Percentiles rank a stretch among this genome's conserved stretches.
phyloP scores from a whole-genome alignment of 2,888 invertebrate genomes.

The Linnaemya tessellans region DNA sequence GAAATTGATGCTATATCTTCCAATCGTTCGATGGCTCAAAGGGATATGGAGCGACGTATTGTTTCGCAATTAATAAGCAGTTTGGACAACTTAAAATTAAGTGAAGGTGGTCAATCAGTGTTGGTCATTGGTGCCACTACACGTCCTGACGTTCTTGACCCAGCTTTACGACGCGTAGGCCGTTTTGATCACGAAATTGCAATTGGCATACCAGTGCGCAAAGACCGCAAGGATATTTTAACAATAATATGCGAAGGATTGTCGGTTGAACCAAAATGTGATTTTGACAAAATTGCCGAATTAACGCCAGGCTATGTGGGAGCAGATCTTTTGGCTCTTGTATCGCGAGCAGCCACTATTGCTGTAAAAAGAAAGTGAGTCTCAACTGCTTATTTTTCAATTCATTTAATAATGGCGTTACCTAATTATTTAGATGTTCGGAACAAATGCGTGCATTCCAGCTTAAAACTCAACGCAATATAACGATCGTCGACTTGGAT shows the following conservation, averaged over 20 bases:
- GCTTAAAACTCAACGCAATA: conserved; percentile 78
- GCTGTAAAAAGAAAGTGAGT: conserved; percentile 88
- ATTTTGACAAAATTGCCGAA: conserved; percentile 89
- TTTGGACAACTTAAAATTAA: conserved; percentile 88
- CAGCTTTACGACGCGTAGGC: conserved; percentile 94
- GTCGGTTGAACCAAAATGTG: conserved; percentile 88
- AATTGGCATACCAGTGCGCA: conserved; percentile 95
- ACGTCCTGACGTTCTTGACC: conserved; percentile 95
- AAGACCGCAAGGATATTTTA: conserved; percentile 92
- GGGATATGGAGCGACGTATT: conserved; percentile 98
- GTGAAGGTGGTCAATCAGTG: conserved; percentile 81
- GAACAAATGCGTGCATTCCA: conserved; percentile 80
- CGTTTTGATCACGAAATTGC: conserved; percentile 97
- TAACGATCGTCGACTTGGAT: conserved; percentile 81
- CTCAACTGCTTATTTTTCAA: not conserved
- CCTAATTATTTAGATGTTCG: conserved; percentile 75
- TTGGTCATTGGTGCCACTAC: conserved; percentile 98
- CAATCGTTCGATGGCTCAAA: conserved; percentile 93
- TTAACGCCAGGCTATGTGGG: conserved; percentile 98
- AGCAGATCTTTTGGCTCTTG: conserved; percentile 94
- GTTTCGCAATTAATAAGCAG: conserved; percentile 96
- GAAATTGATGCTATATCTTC: conserved; percentile 98
- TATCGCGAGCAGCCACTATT: conserved; percentile 93
- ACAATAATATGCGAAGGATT: conserved; percentile 88
- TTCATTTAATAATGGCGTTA: not conserved